Percentiles rank a stretch among this genome's conserved stretches.
Conservation (phyloP, 2,113 vertebrate genomes). For the Phyllostomus hastatus region DNA sequence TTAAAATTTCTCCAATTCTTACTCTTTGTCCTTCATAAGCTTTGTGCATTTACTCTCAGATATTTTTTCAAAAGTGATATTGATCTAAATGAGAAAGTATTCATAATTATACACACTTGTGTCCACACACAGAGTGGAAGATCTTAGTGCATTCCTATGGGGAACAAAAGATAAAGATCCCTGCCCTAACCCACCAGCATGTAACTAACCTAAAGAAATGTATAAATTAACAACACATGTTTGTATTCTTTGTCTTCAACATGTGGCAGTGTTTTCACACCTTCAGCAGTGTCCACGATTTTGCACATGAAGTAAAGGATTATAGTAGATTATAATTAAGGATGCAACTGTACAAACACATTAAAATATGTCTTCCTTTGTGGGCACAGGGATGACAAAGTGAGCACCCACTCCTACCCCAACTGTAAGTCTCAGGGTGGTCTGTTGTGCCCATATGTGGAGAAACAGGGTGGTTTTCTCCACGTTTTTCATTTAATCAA, state of each 20-base stretch:
- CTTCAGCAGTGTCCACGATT: not conserved
- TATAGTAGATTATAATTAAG: too few species aligned
- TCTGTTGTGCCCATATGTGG: not conserved
- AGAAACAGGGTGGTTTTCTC: not conserved
- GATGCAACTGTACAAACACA: not conserved
- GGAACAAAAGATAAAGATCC: too few species aligned
- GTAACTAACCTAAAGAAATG: not conserved
- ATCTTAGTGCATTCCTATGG: not conserved
- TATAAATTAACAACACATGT: not conserved
- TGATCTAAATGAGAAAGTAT: too few species aligned
- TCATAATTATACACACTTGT: too few species aligned
- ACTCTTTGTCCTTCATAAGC: fast-evolving
- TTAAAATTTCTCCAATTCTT: not conserved
- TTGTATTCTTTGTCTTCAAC: not conserved
- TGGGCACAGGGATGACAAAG: fast-evolving
- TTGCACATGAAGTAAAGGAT: not conserved
- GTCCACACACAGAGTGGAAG: not conserved
- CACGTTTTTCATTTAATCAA: not conserved
- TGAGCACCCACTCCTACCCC: too few species aligned
- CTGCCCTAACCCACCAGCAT: not conserved
- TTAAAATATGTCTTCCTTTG: fast-evolving
- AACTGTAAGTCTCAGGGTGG: fast-evolving
- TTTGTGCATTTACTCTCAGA: not conserved
- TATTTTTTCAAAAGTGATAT: not conserved
- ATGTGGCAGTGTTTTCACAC: fast-evolving